These are phyloP conservation scores for Cyprinodon variegatus DNA, from an alignment of 2,113 vertebrate species.

Conservation along the genomic window DNA sequence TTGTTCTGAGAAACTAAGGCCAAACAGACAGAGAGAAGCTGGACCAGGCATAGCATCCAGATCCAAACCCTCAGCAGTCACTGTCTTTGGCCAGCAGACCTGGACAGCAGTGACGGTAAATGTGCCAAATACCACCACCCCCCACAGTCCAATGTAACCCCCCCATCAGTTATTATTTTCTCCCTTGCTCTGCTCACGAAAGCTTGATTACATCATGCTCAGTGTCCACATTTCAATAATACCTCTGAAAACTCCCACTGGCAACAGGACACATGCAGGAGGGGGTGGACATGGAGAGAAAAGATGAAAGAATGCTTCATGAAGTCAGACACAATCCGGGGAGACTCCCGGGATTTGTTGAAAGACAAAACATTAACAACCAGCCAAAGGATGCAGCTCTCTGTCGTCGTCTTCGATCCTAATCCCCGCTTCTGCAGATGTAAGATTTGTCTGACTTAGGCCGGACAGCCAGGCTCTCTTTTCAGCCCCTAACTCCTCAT, in stretches of 20 bases:
- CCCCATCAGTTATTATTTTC: constrained; percentile 53
- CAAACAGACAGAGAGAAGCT: constrained; percentile 68
- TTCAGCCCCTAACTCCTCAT: constrained; percentile 73
- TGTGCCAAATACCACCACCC: constrained; percentile 57
- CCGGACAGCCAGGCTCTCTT: constrained; percentile 82
- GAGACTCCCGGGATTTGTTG: constrained; percentile 16
- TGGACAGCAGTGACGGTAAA: constrained; percentile 68
- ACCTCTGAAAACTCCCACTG: constrained; percentile 63
- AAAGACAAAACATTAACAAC: constrained; percentile 48
- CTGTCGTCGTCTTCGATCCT: constrained; percentile 41
- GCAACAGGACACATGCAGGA: constrained; percentile 14
- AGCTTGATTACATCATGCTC: constrained; percentile 72
- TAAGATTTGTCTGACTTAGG: constrained; percentile 70
- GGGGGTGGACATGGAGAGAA: constrained; percentile 14
- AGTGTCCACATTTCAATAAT: constrained; percentile 72
- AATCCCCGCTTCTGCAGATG: constrained; percentile 57
- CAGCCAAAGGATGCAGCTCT: constrained; percentile 45
- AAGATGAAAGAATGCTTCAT: constrained; percentile 44
- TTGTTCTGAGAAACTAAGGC: constrained; percentile 53
- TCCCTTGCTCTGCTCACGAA: constrained; percentile 61
- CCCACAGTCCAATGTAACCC: constrained; percentile 16
- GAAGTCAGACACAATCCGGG: constrained; percentile 31
- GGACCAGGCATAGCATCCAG: constrained; percentile 58
- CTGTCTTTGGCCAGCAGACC: constrained; percentile 69
- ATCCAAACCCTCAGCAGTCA: constrained; percentile 71